Evolutionary conservation across 2,113 vertebrate genomes (phyloP), one percentile per base, ranked within the genome.

Genomic region (Tretioscincus oriximinensis): DNA sequence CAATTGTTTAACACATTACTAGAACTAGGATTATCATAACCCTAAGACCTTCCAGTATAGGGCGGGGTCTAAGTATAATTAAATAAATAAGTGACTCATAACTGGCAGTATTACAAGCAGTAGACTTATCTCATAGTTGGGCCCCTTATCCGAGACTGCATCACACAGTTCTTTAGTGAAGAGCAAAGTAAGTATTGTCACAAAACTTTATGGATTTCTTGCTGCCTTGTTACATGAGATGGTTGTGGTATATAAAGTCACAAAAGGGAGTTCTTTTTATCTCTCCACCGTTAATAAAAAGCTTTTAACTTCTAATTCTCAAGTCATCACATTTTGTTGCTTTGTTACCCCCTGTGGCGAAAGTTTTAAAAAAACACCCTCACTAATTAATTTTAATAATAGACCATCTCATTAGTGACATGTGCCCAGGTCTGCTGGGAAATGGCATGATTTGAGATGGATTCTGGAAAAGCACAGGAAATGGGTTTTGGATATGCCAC

Each of bases 351-450:
- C 73, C 45, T 0, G 2, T 88, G 88, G 74, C 80, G 76, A 84
- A 75, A 81, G 67, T 16, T 41, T 41, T 41, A 41, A 80, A 89
- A 14, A 88, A n/a, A n/a, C n/a, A 85, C 73, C 80, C 71, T 85
- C 54, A 67, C 90, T 90, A 87, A 94, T 93, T 92, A 90, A 90
- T 85, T 90, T 79, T 81, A 85, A 76, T 87, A 90, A 90, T 29
- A 81, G 85, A 78, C 87, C 72, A 71, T 51, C 35, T 88, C 66
- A 78, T 89, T 75, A 92, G 35, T 1, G 78, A 71, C 61, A 16
- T 18, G 24, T 21, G 49, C 3, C 68, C 2, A 41, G 66, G 54
- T 87, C 89, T 91, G 58, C 63, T 78, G 81, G 78, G 77, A 81
- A 41, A 80, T 20, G 58, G 20, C n/a, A 5, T 63, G 81, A 64